phyloP scores from a whole-genome alignment of 2,888 invertebrate species.

The Heliconius sara region DNA sequence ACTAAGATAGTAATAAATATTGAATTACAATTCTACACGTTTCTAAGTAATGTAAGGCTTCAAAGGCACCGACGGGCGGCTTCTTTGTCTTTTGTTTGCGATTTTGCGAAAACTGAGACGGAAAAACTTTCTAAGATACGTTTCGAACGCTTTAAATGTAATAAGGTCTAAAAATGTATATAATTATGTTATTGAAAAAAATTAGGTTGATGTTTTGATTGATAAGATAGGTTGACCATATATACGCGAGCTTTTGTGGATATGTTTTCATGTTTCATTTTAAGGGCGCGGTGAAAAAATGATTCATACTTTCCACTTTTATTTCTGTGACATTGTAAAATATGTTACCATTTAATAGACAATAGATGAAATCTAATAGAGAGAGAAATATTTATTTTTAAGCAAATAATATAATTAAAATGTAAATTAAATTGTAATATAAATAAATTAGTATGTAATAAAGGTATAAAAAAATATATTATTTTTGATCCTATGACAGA shows the following conservation, averaged over 20 bases:
- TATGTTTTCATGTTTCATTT: neutral
- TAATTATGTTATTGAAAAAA: neutral
- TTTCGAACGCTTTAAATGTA: conserved; percentile 1
- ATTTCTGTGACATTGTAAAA: neutral
- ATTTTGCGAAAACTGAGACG: conserved; percentile 56
- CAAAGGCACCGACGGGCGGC: conserved; percentile 53
- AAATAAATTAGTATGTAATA: neutral
- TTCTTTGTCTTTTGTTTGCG: conserved; percentile 53
- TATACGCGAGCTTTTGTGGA: conserved; percentile 7
- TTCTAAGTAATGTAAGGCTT: conserved; percentile 62
- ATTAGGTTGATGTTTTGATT: neutral
- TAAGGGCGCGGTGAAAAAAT: conserved; percentile 10
- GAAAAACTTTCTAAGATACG: conserved; percentile 39
- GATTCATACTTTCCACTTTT: neutral
- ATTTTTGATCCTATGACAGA: no score
- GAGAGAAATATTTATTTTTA: neutral
- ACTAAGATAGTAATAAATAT: conserved; percentile 61
- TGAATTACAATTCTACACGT: conserved; percentile 62
- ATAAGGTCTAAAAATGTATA: neutral
- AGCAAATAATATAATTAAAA: neutral
- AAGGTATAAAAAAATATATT: no score
- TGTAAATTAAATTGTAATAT: no score
- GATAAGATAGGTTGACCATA: conserved; percentile 19
- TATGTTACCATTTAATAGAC: neutral
- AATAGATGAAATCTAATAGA: neutral